Evolutionary conservation across 2,113 vertebrate species (phyloP), one percentile per base, ranked within the genome.

Genomic region (Gasterosteus aculeatus): DNA sequence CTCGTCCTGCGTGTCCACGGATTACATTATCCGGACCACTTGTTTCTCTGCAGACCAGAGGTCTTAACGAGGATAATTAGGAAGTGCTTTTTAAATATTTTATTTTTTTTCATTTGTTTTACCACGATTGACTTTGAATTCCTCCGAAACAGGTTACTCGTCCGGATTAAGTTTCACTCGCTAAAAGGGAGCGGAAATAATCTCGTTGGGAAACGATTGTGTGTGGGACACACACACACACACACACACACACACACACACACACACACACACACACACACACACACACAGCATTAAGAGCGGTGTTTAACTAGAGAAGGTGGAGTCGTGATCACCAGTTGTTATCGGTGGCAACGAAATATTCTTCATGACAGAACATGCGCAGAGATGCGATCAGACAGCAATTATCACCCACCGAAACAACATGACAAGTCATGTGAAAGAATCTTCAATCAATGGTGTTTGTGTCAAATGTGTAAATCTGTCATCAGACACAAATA

Each of bases 131-230:
- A 47, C 81, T 41, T 88, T 67, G 66, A 11, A 77, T 89, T 85
- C 77, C 69, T 9, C 19, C 26, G 19, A 46, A 79, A 59, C 73
- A 3, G 83, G 83, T 57, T 18, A 38, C 86, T 69, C 75, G 63
- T 75, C 69, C 65, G 64, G 85, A 80, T 87, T 83, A 86, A 81
- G 87, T 91, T 89, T 79, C 88, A 82, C 74, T 72, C 56, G 0
- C 22, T 31, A 29, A 46, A 77, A 31, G 31, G 49, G 49, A 63
- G 72, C 22, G 57, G 35, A 59, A 49, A 46, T 41, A 42, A 7
- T 33, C 61, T 19, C 66, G 22, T 0, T 18, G 57, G n/a, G 46
- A 35, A 38, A 58, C 1, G 35, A 38, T 38, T 7, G 35, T 38
- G 35, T 6, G 7, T 22, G 22, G 22, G 22, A 2, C 15, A 22